Percentiles rank a stretch among this genome's conserved stretches.
Evolutionary conservation across 1,140 invertebrate species (phyloP).

Genomic region (Aphaenogaster rudis): DNA sequence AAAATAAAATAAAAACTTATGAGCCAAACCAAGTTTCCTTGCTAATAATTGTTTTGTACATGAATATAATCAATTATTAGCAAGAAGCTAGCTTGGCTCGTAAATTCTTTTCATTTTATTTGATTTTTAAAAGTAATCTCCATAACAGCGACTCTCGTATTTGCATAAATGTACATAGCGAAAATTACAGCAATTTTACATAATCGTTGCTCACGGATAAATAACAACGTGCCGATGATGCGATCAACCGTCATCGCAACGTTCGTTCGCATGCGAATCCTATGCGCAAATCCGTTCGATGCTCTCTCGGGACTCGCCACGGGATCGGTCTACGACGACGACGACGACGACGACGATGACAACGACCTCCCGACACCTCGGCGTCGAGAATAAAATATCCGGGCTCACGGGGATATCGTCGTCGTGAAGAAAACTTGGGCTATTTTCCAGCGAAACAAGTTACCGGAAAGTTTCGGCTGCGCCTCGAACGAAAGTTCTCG

Average conservation of each 20-base stretch:
- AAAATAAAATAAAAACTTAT: too few relatives aligned
- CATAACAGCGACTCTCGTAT: neutral
- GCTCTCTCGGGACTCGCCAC: neutral
- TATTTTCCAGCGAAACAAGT: slow-evolving; percentile 67
- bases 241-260: neutral
- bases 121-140: too few relatives aligned
- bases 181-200: neutral
- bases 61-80: too few relatives aligned
- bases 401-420: slow-evolving; percentile 60
- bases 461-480: slow-evolving; percentile 56
- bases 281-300: slow-evolving; percentile 14
- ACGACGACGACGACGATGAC: slow-evolving; percentile 46
- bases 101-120: too few relatives aligned
- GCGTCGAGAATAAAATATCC: slow-evolving; percentile 69
- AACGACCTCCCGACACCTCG: slow-evolving; percentile 72
- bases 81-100: too few relatives aligned
- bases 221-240: neutral
- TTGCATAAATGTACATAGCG: too few relatives aligned
- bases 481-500: slow-evolving; percentile 53
- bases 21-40: too few relatives aligned
- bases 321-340: slow-evolving; percentile 38
- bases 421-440: slow-evolving; percentile 62
- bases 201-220: neutral
- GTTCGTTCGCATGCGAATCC: neutral
- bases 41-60: too few relatives aligned